Evolutionary conservation across 92 coral and sea anemone species (phyloP), one percentile per base, ranked within the genome.

Genomic region (Porites divaricata): DNA sequence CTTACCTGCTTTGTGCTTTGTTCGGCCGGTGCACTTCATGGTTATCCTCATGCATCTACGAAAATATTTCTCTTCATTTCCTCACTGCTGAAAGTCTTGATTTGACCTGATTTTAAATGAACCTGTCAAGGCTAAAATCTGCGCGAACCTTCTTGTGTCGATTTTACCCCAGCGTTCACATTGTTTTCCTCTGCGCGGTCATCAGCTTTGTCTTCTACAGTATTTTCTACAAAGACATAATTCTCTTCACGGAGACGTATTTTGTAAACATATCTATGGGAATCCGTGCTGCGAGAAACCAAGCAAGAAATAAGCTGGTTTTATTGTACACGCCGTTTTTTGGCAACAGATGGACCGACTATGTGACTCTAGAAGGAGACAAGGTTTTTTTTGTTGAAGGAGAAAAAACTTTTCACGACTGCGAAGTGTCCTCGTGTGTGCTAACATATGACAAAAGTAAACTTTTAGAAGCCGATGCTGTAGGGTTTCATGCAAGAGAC

Each of bases 401-500:
- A n/a, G 53, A 53, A n/a, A 9, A 74, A 48, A 82, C 93, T 3
- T 94, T 94, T 78, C 81, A 83, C 52, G 79, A 79, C 25, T 94
- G 98, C 17, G 91, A 89, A 17, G 76, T 89, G 11, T 85, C 92
- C 0, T 75, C 63, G 53, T 94, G 98, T 64, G 76, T 77, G 23
- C 84, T 90, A 17, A 94, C 98, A 16, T 89, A 94, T 56, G 67
- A 92, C 72, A 78, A 70, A 62, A 65, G 69, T 21, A 79, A 83
- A 53, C 26, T 94, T 20, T 65, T 72, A 6, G 77, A 92, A 35
- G 95, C 95, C 5, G 94, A 88, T 19, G 98, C 98, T 1, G 95
- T 94, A 10, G 98, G 98, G 0, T 94, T 94, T 84, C 98, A 94
- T 72, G 89, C 85, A 0, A 89, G 91, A 6, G 98, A 94, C 73